These are phyloP conservation scores for Sarcophaga peregrina DNA, from an alignment of 1,140 invertebrate species.

Conservation along the genomic window DNA sequence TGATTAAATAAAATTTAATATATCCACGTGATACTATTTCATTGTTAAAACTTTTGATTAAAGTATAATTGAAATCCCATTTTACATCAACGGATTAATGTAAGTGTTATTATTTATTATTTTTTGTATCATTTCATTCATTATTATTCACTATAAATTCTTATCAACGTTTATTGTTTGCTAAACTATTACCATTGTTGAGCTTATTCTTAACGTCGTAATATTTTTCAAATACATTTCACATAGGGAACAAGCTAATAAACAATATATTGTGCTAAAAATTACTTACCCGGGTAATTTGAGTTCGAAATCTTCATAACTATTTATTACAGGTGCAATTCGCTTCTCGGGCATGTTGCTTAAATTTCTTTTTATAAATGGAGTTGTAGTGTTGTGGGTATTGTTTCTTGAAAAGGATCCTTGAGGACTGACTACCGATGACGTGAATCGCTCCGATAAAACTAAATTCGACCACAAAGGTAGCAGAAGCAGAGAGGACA, in stretches of 20 bases:
- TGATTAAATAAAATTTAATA: neutral
- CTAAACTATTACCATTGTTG: neutral
- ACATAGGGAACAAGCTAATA: neutral
- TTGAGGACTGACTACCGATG: neutral
- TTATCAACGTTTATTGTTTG: neutral
- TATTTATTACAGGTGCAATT: constrained; percentile 53
- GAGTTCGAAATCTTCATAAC: constrained; percentile 56
- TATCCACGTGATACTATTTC: neutral
- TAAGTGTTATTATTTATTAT: neutral
- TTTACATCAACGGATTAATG: neutral
- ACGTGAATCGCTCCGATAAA: neutral
- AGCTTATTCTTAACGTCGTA: neutral
- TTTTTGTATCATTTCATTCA: neutral
- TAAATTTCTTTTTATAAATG: neutral
- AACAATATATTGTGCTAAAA: neutral
- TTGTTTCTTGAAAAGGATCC: neutral
- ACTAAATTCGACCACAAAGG: constrained; percentile 34
- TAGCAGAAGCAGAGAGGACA: constrained; percentile 17
- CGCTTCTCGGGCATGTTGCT: constrained; percentile 56
- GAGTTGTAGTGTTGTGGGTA: neutral
- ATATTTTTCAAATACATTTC: neutral
- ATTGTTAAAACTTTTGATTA: neutral
- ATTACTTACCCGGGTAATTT: constrained; percentile 58
- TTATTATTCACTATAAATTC: neutral
- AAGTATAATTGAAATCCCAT: neutral